phyloP scores from a whole-genome alignment of 2,888 invertebrate species.

The Euzophera pinguis region DNA sequence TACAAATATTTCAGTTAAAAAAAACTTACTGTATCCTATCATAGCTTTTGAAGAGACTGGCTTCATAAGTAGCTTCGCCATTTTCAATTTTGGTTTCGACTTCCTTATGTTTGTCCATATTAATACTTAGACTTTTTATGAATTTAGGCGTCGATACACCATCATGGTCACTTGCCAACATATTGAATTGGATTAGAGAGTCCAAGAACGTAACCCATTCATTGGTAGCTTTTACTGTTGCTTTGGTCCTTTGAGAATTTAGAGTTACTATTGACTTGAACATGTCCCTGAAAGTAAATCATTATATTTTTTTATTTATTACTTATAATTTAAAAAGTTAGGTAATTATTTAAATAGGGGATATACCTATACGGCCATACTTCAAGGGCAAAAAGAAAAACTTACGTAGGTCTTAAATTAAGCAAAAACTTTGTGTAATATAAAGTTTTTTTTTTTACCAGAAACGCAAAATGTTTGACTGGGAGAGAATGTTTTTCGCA shows the following conservation, averaged over 20 bases:
- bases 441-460: no score
- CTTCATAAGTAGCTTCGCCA: slow-evolving; percentile 20
- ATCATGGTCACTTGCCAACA: slow-evolving; percentile 27
- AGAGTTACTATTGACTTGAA: slow-evolving; percentile 32
- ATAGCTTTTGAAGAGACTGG: slow-evolving; percentile 22
- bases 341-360: no score
- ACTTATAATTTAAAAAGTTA: no score
- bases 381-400: no score
- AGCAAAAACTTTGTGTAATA: no score
- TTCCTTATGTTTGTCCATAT: slow-evolving; percentile 26
- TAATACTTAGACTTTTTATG: slow-evolving; percentile 29
- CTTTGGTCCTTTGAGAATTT: slow-evolving; percentile 25
- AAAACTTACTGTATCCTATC: slow-evolving; percentile 27
- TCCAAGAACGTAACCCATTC: slow-evolving; percentile 39
- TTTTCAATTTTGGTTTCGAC: slow-evolving; percentile 1
- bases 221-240: slow-evolving; percentile 29
- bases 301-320: no score
- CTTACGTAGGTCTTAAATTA: no score
- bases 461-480: no score
- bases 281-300: slow-evolving; percentile 32
- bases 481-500: no score
- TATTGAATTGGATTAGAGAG: slow-evolving; percentile 33
- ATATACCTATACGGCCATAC: no score
- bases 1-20: no score
- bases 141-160: slow-evolving; percentile 29